Base-by-base conservation (phyloP, 2,113 vertebrate species). In the Alligator sinensis region DNA sequence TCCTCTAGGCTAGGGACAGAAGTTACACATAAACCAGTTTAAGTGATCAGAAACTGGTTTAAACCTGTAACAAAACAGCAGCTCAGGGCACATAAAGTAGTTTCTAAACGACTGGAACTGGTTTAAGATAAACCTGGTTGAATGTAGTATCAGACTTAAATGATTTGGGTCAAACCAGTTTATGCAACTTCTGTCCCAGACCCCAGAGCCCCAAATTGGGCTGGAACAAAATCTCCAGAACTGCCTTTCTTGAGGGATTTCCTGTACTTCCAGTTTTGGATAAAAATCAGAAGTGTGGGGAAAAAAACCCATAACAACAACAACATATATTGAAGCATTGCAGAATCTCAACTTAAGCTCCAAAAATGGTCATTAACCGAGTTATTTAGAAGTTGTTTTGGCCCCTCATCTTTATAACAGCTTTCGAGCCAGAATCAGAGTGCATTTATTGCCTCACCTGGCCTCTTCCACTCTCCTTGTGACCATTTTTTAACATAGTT, bases 191-290 rank as follows among this genome's bases (percentile, higher is more conserved):
- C 47, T 47, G 47, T 47, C 47, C 47, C 47, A 47, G 47, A 47
- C 47, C 47, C 47, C 47, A 47, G 93, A 96, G 95, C 34, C 77
- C 70, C 0, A 10, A 95, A 95, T 87, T 22, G 86, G 94, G 88
- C 77, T 95, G 90, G 94, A 95, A 47, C 47, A 47, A 47, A 95
- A 75, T 82, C 94, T 96, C 93, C 82, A 92, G 77, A 96, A 94
- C 27, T 90, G 87, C 55, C 54, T 91, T 95, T 93, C 80, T 89
- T 92, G 77, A 47, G 80, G 70, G 82, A 93, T 92, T 97, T 96
- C 61, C 55, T 92, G 87, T 24, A 87, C 17, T 90, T 94, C 77
- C 24, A 77, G 57, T 87, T 96, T 85, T 87, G 70, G 77, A 80
- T 21, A 93, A 92, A 94, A 94, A 84, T 91, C 82, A 95, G 80